A percentile compares a stretch with the other conserved stretches of the same genome.
Conservation (phyloP, 2,888 invertebrate species). For the Iphiclides podalirius region DNA sequence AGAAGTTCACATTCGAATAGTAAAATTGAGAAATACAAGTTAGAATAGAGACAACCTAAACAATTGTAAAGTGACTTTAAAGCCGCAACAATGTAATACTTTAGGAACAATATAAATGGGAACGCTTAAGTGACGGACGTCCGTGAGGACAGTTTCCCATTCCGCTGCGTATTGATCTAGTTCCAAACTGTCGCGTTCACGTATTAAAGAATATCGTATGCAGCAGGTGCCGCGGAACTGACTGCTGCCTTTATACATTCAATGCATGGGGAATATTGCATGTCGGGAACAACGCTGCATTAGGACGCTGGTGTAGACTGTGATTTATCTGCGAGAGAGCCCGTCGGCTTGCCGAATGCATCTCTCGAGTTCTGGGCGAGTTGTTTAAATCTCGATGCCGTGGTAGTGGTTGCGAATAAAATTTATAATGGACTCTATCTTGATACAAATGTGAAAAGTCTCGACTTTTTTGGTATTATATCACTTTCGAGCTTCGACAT, state of each 20-base stretch:
- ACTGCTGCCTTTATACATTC: slow-evolving; percentile 19
- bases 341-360: no score
- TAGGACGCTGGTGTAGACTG: background rate
- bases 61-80: background rate
- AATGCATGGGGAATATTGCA: slow-evolving; percentile 25
- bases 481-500: no score
- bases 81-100: background rate
- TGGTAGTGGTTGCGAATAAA: no score
- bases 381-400: no score
- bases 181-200: slow-evolving; percentile 6
- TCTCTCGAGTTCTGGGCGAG: no score
- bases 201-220: slow-evolving; percentile 18
- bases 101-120: background rate
- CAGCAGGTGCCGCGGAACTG: slow-evolving; percentile 15
- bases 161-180: slow-evolving; percentile 6
- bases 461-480: no score
- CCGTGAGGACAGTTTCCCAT: background rate
- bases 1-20: no score
- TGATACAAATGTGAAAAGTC: no score
- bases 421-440: no score
- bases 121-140: background rate
- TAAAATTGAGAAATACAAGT: no score
- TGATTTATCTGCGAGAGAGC: background rate
- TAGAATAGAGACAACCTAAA: no score
- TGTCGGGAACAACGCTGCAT: slow-evolving; percentile 17